Conservation (phyloP, 2,797 vertebrate genomes). For the Netta rufina region DNA sequence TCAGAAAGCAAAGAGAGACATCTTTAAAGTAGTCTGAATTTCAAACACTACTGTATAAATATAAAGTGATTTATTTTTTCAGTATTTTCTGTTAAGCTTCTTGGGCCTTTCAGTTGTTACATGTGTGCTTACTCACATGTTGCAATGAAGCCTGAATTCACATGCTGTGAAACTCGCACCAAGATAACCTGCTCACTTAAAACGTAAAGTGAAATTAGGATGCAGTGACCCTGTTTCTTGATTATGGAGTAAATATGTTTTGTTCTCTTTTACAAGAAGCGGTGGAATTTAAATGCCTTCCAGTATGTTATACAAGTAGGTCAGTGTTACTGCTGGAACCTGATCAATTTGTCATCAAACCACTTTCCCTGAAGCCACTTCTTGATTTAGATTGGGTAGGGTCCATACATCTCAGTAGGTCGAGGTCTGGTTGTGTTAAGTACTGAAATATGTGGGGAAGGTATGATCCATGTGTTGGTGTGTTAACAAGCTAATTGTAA, state of each 20-base stretch:
- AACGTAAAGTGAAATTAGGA: not conserved
- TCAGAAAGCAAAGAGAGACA: not conserved
- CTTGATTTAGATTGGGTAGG: not conserved
- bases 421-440: not conserved
- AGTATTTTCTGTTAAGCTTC: not conserved
- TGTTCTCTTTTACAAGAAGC: not conserved
- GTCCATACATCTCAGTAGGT: not conserved
- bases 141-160: not conserved
- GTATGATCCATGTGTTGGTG: not conserved
- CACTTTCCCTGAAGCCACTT: not conserved
- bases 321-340: slow-evolving; percentile 48
- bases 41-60: too few species aligned
- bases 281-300: not conserved
- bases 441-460: not conserved
- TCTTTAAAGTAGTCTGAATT: not conserved
- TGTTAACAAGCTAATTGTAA: slow-evolving; percentile 1
- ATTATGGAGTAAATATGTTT: not conserved
- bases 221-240: not conserved
- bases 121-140: rapidly evolving
- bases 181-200: not conserved
- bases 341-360: not conserved
- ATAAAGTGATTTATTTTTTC: not conserved
- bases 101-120: not conserved
- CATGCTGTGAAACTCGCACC: not conserved
- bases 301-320: not conserved